Base-by-base conservation (phyloP, 1,140 invertebrate genomes). In the Aleiodes sp. region DNA sequence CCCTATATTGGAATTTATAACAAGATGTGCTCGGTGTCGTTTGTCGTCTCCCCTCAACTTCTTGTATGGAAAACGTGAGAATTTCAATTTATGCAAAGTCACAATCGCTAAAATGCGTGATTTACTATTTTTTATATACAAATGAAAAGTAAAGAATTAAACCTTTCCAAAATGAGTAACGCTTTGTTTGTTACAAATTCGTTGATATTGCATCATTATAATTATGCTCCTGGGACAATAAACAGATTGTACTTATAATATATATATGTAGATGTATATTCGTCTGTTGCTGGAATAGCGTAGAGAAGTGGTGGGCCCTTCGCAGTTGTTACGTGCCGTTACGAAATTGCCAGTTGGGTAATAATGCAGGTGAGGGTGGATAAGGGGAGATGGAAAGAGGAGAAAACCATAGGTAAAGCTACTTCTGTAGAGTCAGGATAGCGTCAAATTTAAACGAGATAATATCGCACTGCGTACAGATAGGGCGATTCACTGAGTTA, bases 361-460 rank as follows among this genome's bases (percentile, higher is more conserved):
- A 68, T 67, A 60, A 35, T 57, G n/a, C 43, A n/a, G 28, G 24
- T 12, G 28, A 35, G 33, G 19, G 64, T 57, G 29, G 31, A 19
- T 12, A 35, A 62, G 52, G 16, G 28, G 46, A 71, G 65, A 68
- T 39, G 67, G 70, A 67, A 68, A 68, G 65, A 72, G 70, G 56
- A 72, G 33, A 41, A 39, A 37, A 37, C 35, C 35, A 14, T 10
- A 63, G 35, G 21, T 26, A 21, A 37, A 63, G 14, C 35, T 14
- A 24, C 8, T 28, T 39, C 43, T 35, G 60, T 29, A 62, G 66
- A 52, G 35, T 21, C 14, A 52, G 57, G 72, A 68, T 67, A 75
- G 64, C 71, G 41, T 75, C 72, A 73, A 75, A 75, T 75, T 75
- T 75, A 75, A 75, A 75, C 68, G 59, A 71, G 74, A 75, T 75